Percentiles rank a stretch among this genome's conserved stretches.
Evolutionary conservation across 2,888 invertebrate species (phyloP).

Genomic region (Drosophila gaucha): DNA sequence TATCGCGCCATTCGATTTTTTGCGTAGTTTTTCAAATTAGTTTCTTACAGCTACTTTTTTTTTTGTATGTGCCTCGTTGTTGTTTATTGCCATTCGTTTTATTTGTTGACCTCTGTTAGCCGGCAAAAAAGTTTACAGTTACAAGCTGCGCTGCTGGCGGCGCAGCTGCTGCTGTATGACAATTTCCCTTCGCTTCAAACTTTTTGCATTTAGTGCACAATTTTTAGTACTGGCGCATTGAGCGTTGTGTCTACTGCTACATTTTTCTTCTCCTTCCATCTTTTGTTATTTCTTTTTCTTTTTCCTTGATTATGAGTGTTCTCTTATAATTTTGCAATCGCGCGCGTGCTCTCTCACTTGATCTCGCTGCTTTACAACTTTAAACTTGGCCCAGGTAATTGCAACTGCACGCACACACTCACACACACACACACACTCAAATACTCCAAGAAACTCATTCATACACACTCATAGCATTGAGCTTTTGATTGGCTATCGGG

Average conservation of each 20-base stretch:
- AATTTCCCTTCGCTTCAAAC: slow-evolving; percentile 32
- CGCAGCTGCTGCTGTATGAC: slow-evolving; percentile 20
- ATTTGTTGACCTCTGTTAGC: slow-evolving; percentile 43
- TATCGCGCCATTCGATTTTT: slow-evolving; percentile 43
- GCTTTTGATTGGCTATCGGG: slow-evolving; percentile 28
- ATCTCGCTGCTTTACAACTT: slow-evolving; percentile 16
- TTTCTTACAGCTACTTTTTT: slow-evolving; percentile 5
- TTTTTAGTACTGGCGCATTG: slow-evolving; percentile 60
- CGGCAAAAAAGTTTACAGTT: slow-evolving; percentile 36
- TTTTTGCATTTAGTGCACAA: slow-evolving; percentile 48
- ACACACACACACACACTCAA: slow-evolving; percentile 1
- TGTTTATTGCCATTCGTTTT: slow-evolving; percentile 13
- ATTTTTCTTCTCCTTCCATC: slow-evolving; percentile 12
- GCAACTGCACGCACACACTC: slow-evolving; percentile 11
- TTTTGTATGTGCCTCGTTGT: background rate
- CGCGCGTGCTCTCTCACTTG: slow-evolving; percentile 4
- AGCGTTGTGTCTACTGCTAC: slow-evolving; percentile 52
- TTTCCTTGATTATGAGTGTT: background rate
- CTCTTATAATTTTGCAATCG: slow-evolving; percentile 5
- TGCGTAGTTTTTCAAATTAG: slow-evolving; percentile 29
- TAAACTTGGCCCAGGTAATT: slow-evolving; percentile 47
- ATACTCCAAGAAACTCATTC: background rate
- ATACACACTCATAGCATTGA: slow-evolving; percentile 1
- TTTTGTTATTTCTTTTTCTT: slow-evolving; percentile 1
- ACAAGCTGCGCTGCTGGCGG: slow-evolving; percentile 39